phyloP scores from a whole-genome alignment of 2,113 vertebrate genomes.

The Murina feae region DNA sequence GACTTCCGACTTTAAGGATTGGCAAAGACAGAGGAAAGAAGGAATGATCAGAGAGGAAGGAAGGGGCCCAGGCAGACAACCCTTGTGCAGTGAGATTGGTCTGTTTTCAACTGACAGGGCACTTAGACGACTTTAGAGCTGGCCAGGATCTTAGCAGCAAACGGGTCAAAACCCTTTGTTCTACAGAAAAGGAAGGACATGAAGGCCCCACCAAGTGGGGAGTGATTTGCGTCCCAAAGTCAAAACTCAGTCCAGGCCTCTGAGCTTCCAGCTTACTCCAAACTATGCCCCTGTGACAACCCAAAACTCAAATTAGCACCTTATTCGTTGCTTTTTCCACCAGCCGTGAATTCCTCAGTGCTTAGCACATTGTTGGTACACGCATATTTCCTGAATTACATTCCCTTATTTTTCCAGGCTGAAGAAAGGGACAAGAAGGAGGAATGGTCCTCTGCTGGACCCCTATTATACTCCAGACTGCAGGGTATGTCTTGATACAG shows the following conservation, averaged over 20 bases:
- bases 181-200: not conserved
- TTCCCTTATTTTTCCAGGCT: not conserved
- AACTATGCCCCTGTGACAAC: not conserved
- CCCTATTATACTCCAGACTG: not conserved
- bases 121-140: not conserved
- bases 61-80: not conserved
- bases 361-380: not conserved
- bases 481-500: too few relatives aligned
- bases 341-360: not conserved
- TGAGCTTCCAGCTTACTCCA: not conserved
- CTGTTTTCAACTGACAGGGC: not conserved
- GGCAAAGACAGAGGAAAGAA: not conserved
- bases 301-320: not conserved
- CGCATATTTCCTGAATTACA: not conserved
- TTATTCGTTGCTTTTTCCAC: not conserved
- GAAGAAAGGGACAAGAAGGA: not conserved
- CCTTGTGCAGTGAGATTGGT: not conserved
- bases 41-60: not conserved
- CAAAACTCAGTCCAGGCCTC: not conserved
- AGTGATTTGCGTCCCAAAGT: not conserved
- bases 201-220: not conserved
- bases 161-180: not conserved
- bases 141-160: not conserved
- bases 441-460: not conserved
- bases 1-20: not conserved